Evolutionary conservation across 1,140 invertebrate species (phyloP).

Genomic region (Drosophila ohnishii): DNA sequence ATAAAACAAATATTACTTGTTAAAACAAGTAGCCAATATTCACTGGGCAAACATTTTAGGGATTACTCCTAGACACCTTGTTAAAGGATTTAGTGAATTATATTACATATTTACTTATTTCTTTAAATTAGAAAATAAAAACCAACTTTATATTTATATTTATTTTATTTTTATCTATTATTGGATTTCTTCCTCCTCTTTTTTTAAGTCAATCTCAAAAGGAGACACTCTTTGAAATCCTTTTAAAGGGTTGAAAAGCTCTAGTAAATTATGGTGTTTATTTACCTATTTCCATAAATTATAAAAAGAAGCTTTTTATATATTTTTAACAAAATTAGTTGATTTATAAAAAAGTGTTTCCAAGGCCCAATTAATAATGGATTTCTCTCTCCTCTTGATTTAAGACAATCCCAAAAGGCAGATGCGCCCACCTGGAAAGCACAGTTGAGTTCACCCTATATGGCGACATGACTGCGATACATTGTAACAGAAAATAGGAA

Average conservation of each 20-base stretch:
- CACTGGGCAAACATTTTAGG: no score
- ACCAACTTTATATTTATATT: no score
- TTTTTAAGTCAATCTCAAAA: no score
- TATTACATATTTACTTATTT: neutral
- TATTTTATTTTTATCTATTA: no score
- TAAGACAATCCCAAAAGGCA: neutral
- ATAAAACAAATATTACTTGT: no score
- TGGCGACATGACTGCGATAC: slow-evolving; percentile 4
- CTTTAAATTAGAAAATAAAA: neutral
- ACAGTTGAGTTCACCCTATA: slow-evolving; percentile 4
- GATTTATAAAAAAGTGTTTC: neutral
- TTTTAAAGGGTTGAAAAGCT: no score
- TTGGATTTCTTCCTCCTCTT: no score
- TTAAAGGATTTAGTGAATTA: no score
- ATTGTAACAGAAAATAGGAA: slow-evolving; percentile 11
- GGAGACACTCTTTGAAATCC: no score
- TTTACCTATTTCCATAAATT: no score
- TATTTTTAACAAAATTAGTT: neutral
- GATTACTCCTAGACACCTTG: neutral
- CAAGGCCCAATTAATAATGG: neutral
- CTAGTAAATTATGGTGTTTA: no score
- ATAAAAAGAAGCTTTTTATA: neutral
- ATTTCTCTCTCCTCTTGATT: neutral
- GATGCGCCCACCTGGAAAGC: neutral
- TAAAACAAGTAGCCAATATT: no score